Evolutionary conservation across 1,140 invertebrate genomes (phyloP), one percentile per base, ranked within the genome.

Genomic region (Drosophila ambigua): DNA sequence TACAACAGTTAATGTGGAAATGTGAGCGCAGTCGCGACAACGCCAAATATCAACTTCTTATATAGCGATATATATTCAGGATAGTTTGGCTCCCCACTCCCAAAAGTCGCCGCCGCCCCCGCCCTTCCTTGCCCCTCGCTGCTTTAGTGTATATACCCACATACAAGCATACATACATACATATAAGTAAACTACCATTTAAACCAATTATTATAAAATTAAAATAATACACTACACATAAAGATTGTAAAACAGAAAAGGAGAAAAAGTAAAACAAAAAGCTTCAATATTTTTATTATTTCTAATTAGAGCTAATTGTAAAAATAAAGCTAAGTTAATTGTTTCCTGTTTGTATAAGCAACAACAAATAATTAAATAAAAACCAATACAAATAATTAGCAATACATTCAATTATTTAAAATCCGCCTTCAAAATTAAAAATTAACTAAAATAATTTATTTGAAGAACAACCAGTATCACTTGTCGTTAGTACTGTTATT

Each of bases 221-320:
- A 20, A 75, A 69, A 74, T 74, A 68, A 74, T 74, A 68, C 23
- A 20, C 23, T 24, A 24, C 76, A 77, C 50, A 46, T 69, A 78
- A 77, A 74, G 60, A 77, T 41, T 68, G 62, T 53, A 66, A 73
- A 79, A 83, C 58, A 74, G 16, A 75, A 66, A 74, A 74, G 13
- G 26, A 55, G 16, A 51, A 74, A 68, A 41, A 64, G 54, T 52
- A 58, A 57, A 60, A 79, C 28, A 55, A 74, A 78, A 85, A 81
- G 82, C 82, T 85, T 85, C 82, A 85, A 85, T 85, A 85, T 85
- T 85, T 85, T 87, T 80, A 80, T 85, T 85, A 81, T 85, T 85
- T 85, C 65, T 87, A 85, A 78, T 72, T 81, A 85, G 87, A 81
- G 65, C 66, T 84, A 84, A 83, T 65, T 83, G 72, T 79, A 84